Percentiles rank a stretch among this genome's conserved stretches.
Evolutionary conservation across 2,888 invertebrate genomes (phyloP).

Genomic region (Tyria jacobaeae): DNA sequence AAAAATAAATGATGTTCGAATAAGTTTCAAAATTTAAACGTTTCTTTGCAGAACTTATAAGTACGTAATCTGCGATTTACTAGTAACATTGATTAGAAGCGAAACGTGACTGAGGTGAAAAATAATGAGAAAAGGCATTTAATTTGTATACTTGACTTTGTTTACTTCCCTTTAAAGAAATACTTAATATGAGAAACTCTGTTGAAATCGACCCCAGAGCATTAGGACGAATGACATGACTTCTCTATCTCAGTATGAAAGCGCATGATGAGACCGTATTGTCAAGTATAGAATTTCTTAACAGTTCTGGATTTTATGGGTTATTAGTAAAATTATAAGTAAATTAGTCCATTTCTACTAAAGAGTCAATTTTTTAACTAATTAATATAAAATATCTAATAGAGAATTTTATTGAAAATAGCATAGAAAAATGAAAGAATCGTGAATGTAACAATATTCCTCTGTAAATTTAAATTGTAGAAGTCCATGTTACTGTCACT

Average conservation of each 20-base stretch:
- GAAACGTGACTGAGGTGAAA: background rate
- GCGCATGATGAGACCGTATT: no score
- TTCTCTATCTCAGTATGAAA: no score
- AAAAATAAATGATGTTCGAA: background rate
- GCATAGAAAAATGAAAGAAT: no score
- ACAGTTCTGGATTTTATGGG: no score
- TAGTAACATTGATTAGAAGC: background rate
- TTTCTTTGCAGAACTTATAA: background rate
- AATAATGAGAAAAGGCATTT: background rate
- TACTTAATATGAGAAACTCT: background rate
- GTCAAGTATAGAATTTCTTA: no score
- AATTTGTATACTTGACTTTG: background rate
- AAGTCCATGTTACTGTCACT: background rate
- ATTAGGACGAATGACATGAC: no score
- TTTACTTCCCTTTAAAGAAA: background rate
- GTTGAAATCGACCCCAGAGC: no score
- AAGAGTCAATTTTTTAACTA: background rate
- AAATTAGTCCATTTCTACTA: no score
- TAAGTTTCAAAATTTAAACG: no score
- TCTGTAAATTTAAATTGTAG: background rate
- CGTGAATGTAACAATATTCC: background rate
- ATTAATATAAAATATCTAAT: background rate
- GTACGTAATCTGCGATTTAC: background rate
- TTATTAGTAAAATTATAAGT: no score
- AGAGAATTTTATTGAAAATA: background rate